phyloP scores from a whole-genome alignment of 1,140 invertebrate genomes.

The Pachypeltis micranthus region DNA sequence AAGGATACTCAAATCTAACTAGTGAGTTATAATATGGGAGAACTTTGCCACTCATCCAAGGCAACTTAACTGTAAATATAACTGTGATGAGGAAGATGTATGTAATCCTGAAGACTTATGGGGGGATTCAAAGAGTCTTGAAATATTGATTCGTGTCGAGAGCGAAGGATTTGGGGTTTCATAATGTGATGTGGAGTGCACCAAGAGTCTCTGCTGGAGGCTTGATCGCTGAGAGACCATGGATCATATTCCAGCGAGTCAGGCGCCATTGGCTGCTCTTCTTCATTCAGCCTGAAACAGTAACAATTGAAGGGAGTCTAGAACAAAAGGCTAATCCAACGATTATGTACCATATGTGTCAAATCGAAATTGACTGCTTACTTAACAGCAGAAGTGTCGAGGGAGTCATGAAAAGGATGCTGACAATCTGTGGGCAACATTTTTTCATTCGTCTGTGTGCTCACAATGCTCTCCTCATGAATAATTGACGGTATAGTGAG shows the following conservation, averaged over 20 bases:
- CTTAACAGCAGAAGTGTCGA: no score
- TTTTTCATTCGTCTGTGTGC: no score
- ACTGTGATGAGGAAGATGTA: background rate
- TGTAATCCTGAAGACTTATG: background rate
- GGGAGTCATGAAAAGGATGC: no score
- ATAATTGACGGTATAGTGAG: constrained; percentile 19
- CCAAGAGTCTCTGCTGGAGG: constrained; percentile 2
- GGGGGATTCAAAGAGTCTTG: constrained; percentile 10
- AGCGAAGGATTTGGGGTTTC: background rate
- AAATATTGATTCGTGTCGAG: background rate
- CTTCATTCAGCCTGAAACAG: background rate
- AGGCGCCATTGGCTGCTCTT: constrained; percentile 17
- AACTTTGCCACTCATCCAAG: no score
- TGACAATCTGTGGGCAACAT: no score
- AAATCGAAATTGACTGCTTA: no score
- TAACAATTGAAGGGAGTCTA: no score
- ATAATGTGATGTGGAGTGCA: background rate
- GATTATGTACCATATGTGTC: no score
- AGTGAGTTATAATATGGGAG: no score
- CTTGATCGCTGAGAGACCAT: constrained; percentile 14
- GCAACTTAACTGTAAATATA: background rate
- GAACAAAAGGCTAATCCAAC: no score
- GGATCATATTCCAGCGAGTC: constrained; percentile 22
- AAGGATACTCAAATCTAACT: no score
- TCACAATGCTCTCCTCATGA: no score